Evolutionary conservation across 2,888 invertebrate species (phyloP).

Genomic region (Drosophila testacea): DNA sequence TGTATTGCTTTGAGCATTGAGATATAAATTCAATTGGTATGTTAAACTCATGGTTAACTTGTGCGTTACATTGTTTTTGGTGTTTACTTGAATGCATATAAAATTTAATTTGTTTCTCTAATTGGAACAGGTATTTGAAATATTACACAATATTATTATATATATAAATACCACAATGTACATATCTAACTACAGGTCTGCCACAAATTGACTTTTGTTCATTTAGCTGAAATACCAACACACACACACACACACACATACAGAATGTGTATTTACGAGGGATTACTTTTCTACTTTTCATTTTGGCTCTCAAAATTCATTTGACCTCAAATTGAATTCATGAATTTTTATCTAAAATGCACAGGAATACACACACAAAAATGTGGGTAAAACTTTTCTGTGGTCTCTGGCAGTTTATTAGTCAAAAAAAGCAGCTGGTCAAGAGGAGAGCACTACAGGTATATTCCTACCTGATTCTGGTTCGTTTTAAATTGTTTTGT

Average conservation of each 20-base stretch:
- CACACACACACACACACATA: conserved; percentile 1
- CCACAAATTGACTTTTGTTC: conserved; percentile 24
- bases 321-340: conserved; percentile 54
- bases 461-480: conserved; percentile 14
- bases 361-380: conserved; percentile 21
- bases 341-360: conserved; percentile 63
- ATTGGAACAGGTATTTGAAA: conserved; percentile 1
- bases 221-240: conserved; percentile 15
- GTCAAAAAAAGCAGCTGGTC: conserved; percentile 42
- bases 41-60: background rate
- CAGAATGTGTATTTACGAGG: conserved; percentile 8
- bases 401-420: conserved; percentile 53
- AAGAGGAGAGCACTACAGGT: conserved; percentile 16
- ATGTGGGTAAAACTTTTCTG: conserved; percentile 4
- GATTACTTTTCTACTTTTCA: conserved; percentile 33
- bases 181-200: background rate
- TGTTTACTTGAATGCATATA: background rate
- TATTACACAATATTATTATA: background rate
- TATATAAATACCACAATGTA: background rate
- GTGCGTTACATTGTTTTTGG: background rate
- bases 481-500: conserved; percentile 11
- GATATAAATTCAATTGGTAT: background rate
- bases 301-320: conserved; percentile 41
- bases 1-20: background rate
- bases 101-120: conserved; percentile 3